A percentile compares a stretch with the other conserved stretches of the same genome.
Conservation (phyloP, 1,140 invertebrate genomes). For the Myzus persicae region DNA sequence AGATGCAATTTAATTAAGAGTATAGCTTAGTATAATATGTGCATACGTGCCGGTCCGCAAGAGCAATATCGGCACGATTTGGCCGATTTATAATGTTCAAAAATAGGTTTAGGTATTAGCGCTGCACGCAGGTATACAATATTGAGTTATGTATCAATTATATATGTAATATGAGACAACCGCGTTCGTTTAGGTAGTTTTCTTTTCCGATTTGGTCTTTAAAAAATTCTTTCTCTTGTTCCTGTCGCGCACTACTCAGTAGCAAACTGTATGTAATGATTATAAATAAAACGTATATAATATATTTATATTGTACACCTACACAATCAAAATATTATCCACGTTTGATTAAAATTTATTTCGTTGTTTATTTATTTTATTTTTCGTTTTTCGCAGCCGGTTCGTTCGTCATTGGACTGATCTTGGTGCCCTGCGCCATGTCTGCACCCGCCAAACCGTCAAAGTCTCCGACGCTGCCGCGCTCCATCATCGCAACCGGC, state of each 20-base stretch:
- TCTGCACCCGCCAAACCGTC: slow-evolving; percentile 57
- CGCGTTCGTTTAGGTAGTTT: not conserved
- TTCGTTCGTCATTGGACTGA: slow-evolving; percentile 51
- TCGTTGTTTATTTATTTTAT: not conserved
- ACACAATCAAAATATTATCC: not conserved
- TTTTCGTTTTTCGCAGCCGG: slow-evolving; percentile 13
- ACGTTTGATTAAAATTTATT: not conserved
- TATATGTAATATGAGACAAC: not conserved
- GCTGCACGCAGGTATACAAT: not conserved
- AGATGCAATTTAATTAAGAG: not conserved
- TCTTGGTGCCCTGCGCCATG: slow-evolving; percentile 36
- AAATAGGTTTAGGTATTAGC: not conserved
- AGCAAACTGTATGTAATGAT: not conserved
- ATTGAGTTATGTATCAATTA: not conserved
- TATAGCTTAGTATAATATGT: too few species aligned
- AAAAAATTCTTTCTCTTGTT: not conserved
- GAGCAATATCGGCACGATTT: too few species aligned
- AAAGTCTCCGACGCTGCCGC: not conserved
- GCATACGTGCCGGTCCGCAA: too few species aligned
- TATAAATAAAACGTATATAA: not conserved
- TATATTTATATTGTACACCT: too few species aligned
- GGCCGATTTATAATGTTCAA: not conserved
- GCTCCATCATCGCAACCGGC: slow-evolving; percentile 45
- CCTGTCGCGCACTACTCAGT: not conserved
- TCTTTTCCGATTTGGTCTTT: not conserved